Conservation (phyloP, 2,888 invertebrate species). For the Drosophila subquinaria region DNA sequence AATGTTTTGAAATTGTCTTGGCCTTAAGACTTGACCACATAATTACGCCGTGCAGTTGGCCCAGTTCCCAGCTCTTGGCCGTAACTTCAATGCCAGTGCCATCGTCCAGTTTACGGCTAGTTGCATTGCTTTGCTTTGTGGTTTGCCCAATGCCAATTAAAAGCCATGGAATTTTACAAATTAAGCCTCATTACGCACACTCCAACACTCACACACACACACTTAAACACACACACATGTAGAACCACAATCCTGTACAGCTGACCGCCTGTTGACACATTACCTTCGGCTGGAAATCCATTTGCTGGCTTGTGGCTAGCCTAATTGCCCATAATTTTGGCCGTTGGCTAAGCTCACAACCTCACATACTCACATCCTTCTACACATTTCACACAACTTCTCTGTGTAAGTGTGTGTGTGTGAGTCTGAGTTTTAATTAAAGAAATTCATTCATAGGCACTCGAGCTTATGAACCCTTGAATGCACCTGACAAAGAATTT, state of each 20-base stretch:
- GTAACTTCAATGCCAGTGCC: slow-evolving; percentile 9
- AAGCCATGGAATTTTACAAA: slow-evolving; percentile 76
- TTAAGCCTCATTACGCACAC: slow-evolving; percentile 74
- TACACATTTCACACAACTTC: not conserved
- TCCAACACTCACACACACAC: slow-evolving; percentile 8
- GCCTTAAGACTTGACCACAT: slow-evolving; percentile 66
- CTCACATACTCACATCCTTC: not conserved
- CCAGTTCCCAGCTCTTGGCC: slow-evolving; percentile 23
- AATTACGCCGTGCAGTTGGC: slow-evolving; percentile 73
- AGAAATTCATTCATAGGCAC: slow-evolving; percentile 19
- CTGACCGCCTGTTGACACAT: slow-evolving; percentile 70
- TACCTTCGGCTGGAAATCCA: slow-evolving; percentile 64
- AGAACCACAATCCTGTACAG: slow-evolving; percentile 68
- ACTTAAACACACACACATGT: slow-evolving; percentile 26
- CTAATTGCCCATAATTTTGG: slow-evolving; percentile 74
- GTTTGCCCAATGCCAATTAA: slow-evolving; percentile 74
- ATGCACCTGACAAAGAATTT: not conserved
- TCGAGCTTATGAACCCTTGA: slow-evolving; percentile 12
- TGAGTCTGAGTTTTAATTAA: slow-evolving; percentile 35
- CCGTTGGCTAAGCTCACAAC: slow-evolving; percentile 34
- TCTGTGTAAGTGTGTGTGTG: not conserved
- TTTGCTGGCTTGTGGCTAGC: slow-evolving; percentile 68
- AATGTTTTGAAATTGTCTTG: slow-evolving; percentile 33
- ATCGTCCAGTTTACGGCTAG: slow-evolving; percentile 21
- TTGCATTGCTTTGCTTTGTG: slow-evolving; percentile 63